phyloP scores from a whole-genome alignment of 1,140 invertebrate genomes.

The Magallana gigas region DNA sequence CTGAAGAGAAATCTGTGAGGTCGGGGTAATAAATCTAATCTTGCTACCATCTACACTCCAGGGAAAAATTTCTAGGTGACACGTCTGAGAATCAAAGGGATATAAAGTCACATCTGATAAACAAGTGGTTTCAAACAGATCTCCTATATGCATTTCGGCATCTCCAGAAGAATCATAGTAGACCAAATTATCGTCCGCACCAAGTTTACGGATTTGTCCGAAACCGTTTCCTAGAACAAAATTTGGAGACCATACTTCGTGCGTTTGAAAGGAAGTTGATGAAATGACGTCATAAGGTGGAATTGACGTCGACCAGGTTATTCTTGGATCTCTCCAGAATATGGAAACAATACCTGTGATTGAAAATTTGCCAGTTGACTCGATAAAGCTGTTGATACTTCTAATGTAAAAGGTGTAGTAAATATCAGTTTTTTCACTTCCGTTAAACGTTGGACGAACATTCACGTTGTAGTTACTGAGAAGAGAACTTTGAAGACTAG shows the following conservation, averaged over 20 bases:
- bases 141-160: not conserved
- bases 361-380: not conserved
- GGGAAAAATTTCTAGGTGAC: too few species aligned
- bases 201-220: not conserved
- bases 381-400: not conserved
- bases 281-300: not conserved
- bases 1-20: not conserved
- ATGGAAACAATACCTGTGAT: not conserved
- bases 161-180: not conserved
- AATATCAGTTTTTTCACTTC: not conserved
- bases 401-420: not conserved
- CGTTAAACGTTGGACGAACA: not conserved
- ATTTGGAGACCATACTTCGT: not conserved
- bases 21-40: not conserved
- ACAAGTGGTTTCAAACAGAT: not conserved
- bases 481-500: not conserved
- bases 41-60: not conserved
- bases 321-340: not conserved
- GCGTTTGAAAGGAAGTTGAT: not conserved
- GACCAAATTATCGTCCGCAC: not conserved
- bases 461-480: not conserved
- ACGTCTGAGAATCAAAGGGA: not conserved
- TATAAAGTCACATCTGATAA: not conserved
- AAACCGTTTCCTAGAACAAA: not conserved
- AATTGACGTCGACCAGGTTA: not conserved